A percentile compares a stretch with the other conserved stretches of the same genome.
These are phyloP conservation scores for Zophobas atratus DNA, from an alignment of 1,140 invertebrate species.

Conservation along the genomic window DNA sequence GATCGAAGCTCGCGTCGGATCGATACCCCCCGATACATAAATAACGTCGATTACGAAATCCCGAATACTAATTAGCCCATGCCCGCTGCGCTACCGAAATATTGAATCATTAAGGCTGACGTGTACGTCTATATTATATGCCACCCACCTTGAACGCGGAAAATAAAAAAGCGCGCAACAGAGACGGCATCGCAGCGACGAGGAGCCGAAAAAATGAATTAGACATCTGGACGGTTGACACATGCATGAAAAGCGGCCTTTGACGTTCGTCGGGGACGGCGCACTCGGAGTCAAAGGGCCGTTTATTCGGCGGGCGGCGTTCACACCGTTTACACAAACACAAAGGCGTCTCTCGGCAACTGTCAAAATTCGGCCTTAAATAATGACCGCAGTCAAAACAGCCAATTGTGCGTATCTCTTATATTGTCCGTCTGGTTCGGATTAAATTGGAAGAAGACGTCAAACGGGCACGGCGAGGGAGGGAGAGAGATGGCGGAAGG, in stretches of 20 bases:
- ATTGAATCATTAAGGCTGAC: conserved; percentile 50
- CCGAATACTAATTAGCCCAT: conserved; percentile 52
- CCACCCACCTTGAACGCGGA: conserved; percentile 53
- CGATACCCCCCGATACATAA: conserved; percentile 13
- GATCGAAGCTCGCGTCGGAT: not conserved
- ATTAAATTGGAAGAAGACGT: conserved; percentile 48
- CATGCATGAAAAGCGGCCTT: conserved; percentile 8
- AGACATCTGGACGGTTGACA: conserved; percentile 37
- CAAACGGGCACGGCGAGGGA: not conserved
- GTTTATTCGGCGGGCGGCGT: conserved; percentile 7
- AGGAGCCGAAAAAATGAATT: conserved; percentile 22
- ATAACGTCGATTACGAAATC: conserved; percentile 30
- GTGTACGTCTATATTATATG: conserved; percentile 54
- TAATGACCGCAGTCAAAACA: conserved; percentile 66
- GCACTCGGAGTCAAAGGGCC: not conserved
- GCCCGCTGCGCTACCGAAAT: conserved; percentile 55
- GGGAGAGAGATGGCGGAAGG: conserved; percentile 43
- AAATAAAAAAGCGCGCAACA: conserved; percentile 48
- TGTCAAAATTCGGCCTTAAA: conserved; percentile 64
- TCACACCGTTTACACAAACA: conserved; percentile 42
- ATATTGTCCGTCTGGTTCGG: conserved; percentile 46
- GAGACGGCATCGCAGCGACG: conserved; percentile 21
- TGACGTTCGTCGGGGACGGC: not conserved
- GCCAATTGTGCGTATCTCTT: conserved; percentile 61
- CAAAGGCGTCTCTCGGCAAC: conserved; percentile 62